Conservation (phyloP, 1,140 invertebrate species). For the Dreissena rostriformis region DNA sequence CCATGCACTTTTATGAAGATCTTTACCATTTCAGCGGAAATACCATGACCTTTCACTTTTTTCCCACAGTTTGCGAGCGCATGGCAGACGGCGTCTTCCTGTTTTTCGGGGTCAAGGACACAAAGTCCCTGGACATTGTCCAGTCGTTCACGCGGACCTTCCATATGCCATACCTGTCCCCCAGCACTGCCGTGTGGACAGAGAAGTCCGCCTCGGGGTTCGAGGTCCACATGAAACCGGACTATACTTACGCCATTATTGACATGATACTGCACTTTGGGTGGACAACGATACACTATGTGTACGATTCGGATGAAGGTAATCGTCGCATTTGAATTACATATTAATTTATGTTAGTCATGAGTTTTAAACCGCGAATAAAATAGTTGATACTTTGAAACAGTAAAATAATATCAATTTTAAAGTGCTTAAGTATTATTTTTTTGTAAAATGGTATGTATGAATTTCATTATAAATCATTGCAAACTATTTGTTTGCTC, state of each 20-base stretch:
- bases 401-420: too few species aligned
- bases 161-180: slow-evolving; percentile 95
- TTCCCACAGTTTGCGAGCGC: slow-evolving; percentile 93
- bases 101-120: slow-evolving; percentile 94
- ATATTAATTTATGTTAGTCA: neutral
- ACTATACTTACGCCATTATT: slow-evolving; percentile 95
- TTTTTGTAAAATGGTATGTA: too few species aligned
- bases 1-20: slow-evolving; percentile 81
- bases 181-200: slow-evolving; percentile 52
- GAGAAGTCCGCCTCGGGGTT: slow-evolving; percentile 50
- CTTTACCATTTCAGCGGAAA: too few species aligned
- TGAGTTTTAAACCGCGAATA: too few species aligned
- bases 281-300: slow-evolving; percentile 96
- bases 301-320: slow-evolving; percentile 98
- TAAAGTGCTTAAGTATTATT: too few species aligned
- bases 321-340: slow-evolving; percentile 48
- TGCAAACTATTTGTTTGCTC: too few species aligned
- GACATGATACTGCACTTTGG: slow-evolving; percentile 95
- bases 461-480: too few species aligned
- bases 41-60: neutral
- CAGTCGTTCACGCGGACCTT: slow-evolving; percentile 97
- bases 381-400: too few species aligned
- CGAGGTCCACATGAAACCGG: slow-evolving; percentile 88
- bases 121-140: slow-evolving; percentile 95
- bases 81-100: slow-evolving; percentile 94